phyloP scores from a whole-genome alignment of 2,797 vertebrate species.

The Cynodonichthys magdalenae region DNA sequence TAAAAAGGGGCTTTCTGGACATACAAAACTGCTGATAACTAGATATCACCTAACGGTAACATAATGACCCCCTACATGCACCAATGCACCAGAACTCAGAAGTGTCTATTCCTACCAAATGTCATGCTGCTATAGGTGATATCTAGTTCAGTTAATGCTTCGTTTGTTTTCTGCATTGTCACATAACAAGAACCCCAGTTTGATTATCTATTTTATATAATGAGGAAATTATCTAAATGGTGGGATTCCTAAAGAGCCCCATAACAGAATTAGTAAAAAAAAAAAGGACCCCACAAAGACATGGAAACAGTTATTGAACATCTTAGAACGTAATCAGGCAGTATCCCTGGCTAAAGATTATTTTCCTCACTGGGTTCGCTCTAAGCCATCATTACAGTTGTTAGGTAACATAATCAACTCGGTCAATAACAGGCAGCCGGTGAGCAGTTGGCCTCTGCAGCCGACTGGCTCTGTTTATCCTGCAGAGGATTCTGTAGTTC shows the following conservation, averaged over 20 bases:
- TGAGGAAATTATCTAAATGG: background rate
- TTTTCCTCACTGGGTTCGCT: slow-evolving; percentile 1
- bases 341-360: slow-evolving; percentile 22
- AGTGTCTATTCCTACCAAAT: too few species aligned
- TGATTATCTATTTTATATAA: background rate
- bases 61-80: too few species aligned
- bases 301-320: slow-evolving; percentile 31
- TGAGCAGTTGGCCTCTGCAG: slow-evolving; percentile 32
- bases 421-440: slow-evolving; percentile 44
- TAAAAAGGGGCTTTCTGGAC: too few species aligned
- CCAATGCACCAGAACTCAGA: too few species aligned
- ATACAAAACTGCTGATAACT: too few species aligned
- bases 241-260: slow-evolving; percentile 1
- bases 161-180: too few species aligned
- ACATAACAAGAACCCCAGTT: too few species aligned
- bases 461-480: slow-evolving; percentile 39
- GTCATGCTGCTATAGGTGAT: too few species aligned
- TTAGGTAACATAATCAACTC: slow-evolving; percentile 36
- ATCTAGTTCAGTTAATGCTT: too few species aligned
- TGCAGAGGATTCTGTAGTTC: slow-evolving; percentile 35
- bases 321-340: slow-evolving; percentile 20
- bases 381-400: slow-evolving; percentile 40
- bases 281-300: slow-evolving; percentile 1
- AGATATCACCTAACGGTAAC: too few species aligned
- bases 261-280: slow-evolving; percentile 18